Percentiles rank a stretch among this genome's conserved stretches.
phyloP scores from a whole-genome alignment of 2,113 vertebrate species.

The Salvelinus fontinalis region DNA sequence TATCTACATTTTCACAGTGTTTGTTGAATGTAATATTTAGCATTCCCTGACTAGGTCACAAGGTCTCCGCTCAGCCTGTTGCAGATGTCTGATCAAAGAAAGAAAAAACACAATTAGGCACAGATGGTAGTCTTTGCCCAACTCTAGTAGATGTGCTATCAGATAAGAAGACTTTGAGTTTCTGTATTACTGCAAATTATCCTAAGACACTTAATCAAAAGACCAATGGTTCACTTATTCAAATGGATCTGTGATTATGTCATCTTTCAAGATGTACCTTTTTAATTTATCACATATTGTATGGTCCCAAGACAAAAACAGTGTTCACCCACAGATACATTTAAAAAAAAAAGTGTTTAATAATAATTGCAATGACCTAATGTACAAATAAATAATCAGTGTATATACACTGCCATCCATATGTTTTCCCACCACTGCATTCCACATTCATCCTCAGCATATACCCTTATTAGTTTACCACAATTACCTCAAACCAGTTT shows the following conservation, averaged over 20 bases:
- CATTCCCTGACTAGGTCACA: constrained; percentile 26
- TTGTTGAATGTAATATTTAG: constrained; percentile 24
- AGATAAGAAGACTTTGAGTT: not conserved
- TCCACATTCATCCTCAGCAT: too few relatives aligned
- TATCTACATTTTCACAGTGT: not conserved
- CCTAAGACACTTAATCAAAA: not conserved
- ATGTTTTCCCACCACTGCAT: too few relatives aligned
- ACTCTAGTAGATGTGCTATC: constrained; percentile 16
- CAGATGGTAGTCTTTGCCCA: constrained; percentile 30
- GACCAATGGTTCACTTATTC: not conserved
- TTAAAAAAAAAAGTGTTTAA: not conserved
- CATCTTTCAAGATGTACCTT: not conserved
- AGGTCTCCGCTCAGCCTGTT: constrained; percentile 36
- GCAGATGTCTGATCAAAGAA: constrained; percentile 21
- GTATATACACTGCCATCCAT: too few relatives aligned
- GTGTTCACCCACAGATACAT: not conserved
- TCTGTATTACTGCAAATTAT: constrained; percentile 4
- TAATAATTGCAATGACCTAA: too few relatives aligned
- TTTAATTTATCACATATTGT: not conserved
- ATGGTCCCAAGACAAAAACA: not conserved
- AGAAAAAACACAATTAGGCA: constrained; percentile 17
- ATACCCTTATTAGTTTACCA: too few relatives aligned
- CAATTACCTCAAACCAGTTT: too few relatives aligned
- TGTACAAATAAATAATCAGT: too few relatives aligned
- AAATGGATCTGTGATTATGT: not conserved